Evolutionary conservation across 2,888 invertebrate genomes (phyloP).

Genomic region (Seira ritae): DNA sequence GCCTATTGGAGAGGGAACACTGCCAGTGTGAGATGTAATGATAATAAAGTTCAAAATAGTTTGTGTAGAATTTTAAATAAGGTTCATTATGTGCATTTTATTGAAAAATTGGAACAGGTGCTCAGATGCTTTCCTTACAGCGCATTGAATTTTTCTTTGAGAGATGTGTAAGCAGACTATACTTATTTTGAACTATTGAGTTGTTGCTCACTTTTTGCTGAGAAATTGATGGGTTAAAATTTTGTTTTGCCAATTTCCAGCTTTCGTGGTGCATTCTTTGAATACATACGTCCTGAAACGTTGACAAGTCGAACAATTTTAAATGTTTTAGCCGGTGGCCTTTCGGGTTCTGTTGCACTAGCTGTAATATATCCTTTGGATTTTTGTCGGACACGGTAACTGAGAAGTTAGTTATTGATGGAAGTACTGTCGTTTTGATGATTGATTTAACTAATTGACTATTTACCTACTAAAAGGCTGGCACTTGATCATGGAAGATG

Average conservation of each 20-base stretch:
- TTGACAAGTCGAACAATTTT: conserved; percentile 9
- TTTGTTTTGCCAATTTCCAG: neutral
- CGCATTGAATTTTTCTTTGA: conserved; percentile 68
- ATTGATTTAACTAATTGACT: conserved; percentile 11
- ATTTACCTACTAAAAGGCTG: too few relatives aligned
- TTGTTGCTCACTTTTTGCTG: neutral
- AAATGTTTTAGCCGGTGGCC: conserved; percentile 63
- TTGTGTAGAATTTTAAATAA: neutral
- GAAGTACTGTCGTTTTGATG: neutral
- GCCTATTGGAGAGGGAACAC: conserved; percentile 67
- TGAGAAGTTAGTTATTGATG: neutral
- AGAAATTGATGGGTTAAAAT: neutral
- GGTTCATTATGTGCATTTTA: neutral
- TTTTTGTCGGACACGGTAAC: conserved; percentile 64
- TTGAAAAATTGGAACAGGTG: conserved; percentile 10
- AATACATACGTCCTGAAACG: neutral
- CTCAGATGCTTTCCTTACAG: conserved; percentile 65
- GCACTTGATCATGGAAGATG: conserved; percentile 46
- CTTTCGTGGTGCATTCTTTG: neutral
- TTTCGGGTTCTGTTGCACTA: conserved; percentile 60
- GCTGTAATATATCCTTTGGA: conserved; percentile 68
- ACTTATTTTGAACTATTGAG: neutral
- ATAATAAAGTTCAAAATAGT: neutral
- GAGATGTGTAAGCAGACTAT: conserved; percentile 60
- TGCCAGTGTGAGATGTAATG: conserved; percentile 35